These are phyloP conservation scores for Andrena haemorrhoa DNA, from an alignment of 2,888 invertebrate species.

Conservation along the genomic window DNA sequence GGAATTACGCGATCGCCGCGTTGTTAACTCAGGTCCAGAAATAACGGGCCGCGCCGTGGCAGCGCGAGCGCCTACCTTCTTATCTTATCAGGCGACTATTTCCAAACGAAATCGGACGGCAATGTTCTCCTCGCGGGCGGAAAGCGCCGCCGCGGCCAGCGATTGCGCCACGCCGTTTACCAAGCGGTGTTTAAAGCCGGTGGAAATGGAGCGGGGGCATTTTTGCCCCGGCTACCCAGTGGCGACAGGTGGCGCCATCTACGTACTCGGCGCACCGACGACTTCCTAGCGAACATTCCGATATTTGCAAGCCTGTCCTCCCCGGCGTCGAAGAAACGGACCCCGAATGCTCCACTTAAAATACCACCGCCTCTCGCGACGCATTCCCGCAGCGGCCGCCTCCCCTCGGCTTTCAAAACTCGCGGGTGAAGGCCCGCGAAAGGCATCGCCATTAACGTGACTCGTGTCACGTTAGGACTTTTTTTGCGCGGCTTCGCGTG, in stretches of 20 bases:
- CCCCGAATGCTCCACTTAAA: too few species aligned
- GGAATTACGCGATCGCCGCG: constrained; percentile 18
- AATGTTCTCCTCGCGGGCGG: not conserved
- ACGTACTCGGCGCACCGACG: not conserved
- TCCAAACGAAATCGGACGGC: not conserved
- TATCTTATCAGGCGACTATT: constrained; percentile 47
- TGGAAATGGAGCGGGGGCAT: not conserved
- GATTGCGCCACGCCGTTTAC: constrained; percentile 19
- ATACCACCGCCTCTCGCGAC: not conserved
- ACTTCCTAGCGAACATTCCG: constrained; percentile 3
- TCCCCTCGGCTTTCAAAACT: too few species aligned
- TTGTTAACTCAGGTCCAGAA: constrained; percentile 18
- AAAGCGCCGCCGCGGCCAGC: not conserved
- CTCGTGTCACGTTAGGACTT: constrained; percentile 48
- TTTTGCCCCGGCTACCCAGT: constrained; percentile 59
- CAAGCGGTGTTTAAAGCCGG: not conserved
- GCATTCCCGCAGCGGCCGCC: constrained; percentile 1
- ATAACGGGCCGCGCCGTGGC: not conserved
- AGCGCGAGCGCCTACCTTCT: not conserved
- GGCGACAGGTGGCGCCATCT: constrained; percentile 81
- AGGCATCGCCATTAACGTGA: constrained; percentile 48
- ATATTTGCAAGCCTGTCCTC: not conserved
- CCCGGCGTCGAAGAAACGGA: not conserved
- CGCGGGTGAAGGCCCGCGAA: constrained; percentile 20
- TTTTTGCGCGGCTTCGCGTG: constrained; percentile 57